phyloP scores from a whole-genome alignment of 2,797 vertebrate genomes.

The Salmo trutta region DNA sequence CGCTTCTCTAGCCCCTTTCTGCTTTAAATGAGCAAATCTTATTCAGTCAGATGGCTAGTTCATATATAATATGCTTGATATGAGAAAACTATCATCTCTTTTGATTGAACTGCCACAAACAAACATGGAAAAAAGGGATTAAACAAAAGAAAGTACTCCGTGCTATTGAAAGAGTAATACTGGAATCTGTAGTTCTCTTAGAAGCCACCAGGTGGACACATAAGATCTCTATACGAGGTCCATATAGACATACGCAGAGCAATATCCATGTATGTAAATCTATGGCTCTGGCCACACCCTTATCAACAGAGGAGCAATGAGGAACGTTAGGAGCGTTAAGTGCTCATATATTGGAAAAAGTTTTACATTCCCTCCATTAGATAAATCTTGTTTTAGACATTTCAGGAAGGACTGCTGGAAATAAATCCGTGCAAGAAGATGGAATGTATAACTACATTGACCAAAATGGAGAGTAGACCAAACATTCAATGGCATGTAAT shows the following conservation, averaged over 20 bases:
- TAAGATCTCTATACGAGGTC: background rate
- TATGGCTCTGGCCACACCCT: background rate
- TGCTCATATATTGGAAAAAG: background rate
- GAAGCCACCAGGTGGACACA: slow-evolving; percentile 10
- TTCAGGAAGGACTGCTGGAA: slow-evolving; percentile 5
- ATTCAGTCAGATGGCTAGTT: background rate
- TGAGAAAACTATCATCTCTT: background rate
- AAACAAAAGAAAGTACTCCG: background rate
- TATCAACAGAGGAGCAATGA: background rate
- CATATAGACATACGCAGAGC: background rate
- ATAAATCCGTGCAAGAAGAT: slow-evolving; percentile 1
- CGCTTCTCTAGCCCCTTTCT: background rate
- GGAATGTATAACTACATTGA: slow-evolving; percentile 13
- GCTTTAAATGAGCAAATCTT: background rate
- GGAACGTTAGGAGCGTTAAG: background rate
- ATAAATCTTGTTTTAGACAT: background rate
- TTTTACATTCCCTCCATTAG: too few species aligned
- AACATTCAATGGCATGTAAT: slow-evolving; percentile 48
- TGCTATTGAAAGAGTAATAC: too few species aligned
- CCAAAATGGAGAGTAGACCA: slow-evolving; percentile 31
- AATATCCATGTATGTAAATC: background rate
- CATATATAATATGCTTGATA: background rate
- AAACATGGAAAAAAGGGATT: background rate
- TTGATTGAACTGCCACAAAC: background rate
- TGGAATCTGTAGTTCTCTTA: background rate